Conservation (phyloP, 2,888 invertebrate genomes). For the Ormyrus rosae region DNA sequence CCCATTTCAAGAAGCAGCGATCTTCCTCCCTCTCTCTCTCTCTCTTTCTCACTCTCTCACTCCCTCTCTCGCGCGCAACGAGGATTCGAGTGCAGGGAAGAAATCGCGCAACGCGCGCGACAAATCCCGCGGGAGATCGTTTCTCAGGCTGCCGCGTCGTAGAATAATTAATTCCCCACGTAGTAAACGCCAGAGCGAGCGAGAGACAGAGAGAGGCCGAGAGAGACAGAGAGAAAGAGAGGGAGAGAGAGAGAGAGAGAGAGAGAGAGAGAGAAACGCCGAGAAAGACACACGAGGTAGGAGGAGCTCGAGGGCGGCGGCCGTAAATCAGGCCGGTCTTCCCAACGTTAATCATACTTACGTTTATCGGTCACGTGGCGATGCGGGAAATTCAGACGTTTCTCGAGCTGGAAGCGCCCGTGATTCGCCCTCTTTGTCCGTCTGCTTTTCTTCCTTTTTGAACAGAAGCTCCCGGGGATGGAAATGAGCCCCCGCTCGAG, state of each 20-base stretch:
- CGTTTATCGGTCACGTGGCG: slow-evolving; percentile 60
- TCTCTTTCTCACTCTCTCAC: too few relatives aligned
- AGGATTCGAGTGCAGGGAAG: not conserved
- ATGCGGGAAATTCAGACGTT: slow-evolving; percentile 58
- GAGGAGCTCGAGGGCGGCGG: slow-evolving; percentile 12
- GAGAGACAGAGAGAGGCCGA: slow-evolving; percentile 21
- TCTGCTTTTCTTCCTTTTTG: too few relatives aligned
- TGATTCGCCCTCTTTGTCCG: slow-evolving; percentile 11
- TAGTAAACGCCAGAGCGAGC: not conserved
- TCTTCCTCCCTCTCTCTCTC: not conserved
- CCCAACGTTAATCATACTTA: slow-evolving; percentile 61
- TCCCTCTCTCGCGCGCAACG: too few relatives aligned
- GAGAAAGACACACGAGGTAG: slow-evolving; percentile 25
- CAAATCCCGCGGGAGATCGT: slow-evolving; percentile 50
- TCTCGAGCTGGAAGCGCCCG: slow-evolving; percentile 21
- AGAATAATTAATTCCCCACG: slow-evolving; percentile 41
- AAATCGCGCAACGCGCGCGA: slow-evolving; percentile 33
- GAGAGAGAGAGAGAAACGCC: too few relatives aligned
- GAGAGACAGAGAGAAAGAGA: not conserved
- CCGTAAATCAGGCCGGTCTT: slow-evolving; percentile 59
- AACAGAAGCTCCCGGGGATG: too few relatives aligned
- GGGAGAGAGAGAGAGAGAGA: too few relatives aligned
- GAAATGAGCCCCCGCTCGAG: too few relatives aligned
- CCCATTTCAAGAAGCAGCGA: not conserved
- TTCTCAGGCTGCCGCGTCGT: slow-evolving; percentile 23